These are phyloP conservation scores for Drosophila pachea DNA, from an alignment of 1,140 invertebrate genomes.

Conservation along the genomic window DNA sequence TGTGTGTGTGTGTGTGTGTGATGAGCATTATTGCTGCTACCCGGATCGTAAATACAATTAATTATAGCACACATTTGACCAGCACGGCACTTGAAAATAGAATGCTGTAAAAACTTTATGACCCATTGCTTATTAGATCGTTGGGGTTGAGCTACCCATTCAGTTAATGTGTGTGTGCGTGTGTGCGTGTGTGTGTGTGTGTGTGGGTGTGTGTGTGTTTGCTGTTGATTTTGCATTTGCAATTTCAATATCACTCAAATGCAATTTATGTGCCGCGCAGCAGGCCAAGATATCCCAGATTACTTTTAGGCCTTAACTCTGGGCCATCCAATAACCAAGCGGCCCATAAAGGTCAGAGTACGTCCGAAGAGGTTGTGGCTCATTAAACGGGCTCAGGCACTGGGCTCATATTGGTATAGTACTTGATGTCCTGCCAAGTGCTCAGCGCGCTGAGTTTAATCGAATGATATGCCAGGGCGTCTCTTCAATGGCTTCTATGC, in stretches of 20 bases:
- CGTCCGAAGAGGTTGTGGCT: too few relatives aligned
- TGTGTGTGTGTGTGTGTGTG: slow-evolving; percentile 9
- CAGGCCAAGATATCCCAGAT: neutral
- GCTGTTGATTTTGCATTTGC: slow-evolving; percentile 16
- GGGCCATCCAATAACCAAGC: too few relatives aligned
- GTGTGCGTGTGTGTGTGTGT: slow-evolving; percentile 6
- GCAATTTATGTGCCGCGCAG: slow-evolving; percentile 8
- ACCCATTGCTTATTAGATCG: slow-evolving; percentile 25
- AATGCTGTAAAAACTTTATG: slow-evolving; percentile 61
- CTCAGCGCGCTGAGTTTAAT: too few relatives aligned
- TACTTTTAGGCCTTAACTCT: neutral
- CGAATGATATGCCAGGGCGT: too few relatives aligned
- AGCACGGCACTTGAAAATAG: slow-evolving; percentile 43
- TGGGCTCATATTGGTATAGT: too few relatives aligned
- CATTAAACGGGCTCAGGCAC: too few relatives aligned
- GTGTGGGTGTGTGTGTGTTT: slow-evolving; percentile 20
- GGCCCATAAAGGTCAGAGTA: too few relatives aligned
- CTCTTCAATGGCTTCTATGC: too few relatives aligned
- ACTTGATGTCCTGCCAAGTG: too few relatives aligned
- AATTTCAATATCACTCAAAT: slow-evolving; percentile 16
- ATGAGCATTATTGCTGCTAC: slow-evolving; percentile 57
- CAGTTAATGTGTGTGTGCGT: slow-evolving; percentile 5
- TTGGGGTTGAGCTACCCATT: neutral
- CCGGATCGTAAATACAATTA: slow-evolving; percentile 62
- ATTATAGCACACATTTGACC: slow-evolving; percentile 40